These are phyloP conservation scores for Lithobius niger DNA, from an alignment of 1,140 invertebrate genomes.

Conservation along the genomic window DNA sequence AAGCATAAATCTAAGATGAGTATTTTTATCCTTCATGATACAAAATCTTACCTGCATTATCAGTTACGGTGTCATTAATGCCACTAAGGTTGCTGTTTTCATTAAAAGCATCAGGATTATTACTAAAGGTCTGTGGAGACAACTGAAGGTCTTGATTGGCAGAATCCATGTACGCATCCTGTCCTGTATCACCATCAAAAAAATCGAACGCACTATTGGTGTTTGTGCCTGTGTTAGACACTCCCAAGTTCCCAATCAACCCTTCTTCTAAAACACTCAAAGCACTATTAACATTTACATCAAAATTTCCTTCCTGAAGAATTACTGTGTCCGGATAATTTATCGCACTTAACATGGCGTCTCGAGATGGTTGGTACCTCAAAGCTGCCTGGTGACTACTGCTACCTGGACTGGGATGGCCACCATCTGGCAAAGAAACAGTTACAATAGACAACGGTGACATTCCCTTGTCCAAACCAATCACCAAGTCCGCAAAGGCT, in stretches of 20 bases:
- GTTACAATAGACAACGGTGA: slow-evolving; percentile 26
- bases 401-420: slow-evolving; percentile 25
- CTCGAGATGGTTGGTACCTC: slow-evolving; percentile 17
- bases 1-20: too few relatives aligned
- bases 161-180: slow-evolving; percentile 31
- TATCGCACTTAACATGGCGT: slow-evolving; percentile 34
- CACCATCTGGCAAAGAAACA: slow-evolving; percentile 23
- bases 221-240: slow-evolving; percentile 21
- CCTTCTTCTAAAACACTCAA: slow-evolving; percentile 30
- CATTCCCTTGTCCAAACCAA: slow-evolving; percentile 8
- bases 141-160: slow-evolving; percentile 38
- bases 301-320: slow-evolving; percentile 30
- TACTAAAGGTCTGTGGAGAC: slow-evolving; percentile 52
- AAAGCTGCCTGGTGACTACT: slow-evolving; percentile 5
- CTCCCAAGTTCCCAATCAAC: slow-evolving; percentile 20
- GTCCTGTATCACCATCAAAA: slow-evolving; percentile 53
- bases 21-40: too few relatives aligned
- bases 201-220: slow-evolving; percentile 40
- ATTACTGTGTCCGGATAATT: slow-evolving; percentile 32
- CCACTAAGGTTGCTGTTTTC: slow-evolving; percentile 50
- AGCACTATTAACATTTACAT: slow-evolving; percentile 22
- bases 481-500: not conserved
- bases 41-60: slow-evolving; percentile 28
- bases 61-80: slow-evolving; percentile 39
- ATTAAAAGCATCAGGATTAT: slow-evolving; percentile 49